Base-by-base conservation (phyloP, 1,140 invertebrate species). In the Diachasmimorpha longicaudata region DNA sequence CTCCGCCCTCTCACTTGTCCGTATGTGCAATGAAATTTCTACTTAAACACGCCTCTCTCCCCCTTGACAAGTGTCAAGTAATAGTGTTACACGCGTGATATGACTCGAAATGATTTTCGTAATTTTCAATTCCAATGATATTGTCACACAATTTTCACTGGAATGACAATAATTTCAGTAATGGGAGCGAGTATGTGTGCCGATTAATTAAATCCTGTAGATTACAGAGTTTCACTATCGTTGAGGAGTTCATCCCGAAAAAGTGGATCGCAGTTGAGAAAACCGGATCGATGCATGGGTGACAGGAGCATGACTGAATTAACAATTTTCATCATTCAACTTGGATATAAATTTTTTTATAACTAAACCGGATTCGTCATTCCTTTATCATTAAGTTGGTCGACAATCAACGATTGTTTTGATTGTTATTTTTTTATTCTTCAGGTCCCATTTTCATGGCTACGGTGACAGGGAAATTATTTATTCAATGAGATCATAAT, bases 11-110 rank as follows among this genome's bases (percentile, higher is more conserved):
- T 63, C 76, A 69, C 75, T 78, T 68, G 79, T n/a, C n/a, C n/a
- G n/a, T n/a, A n/a, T 78, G 79, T 81, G 79, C 82, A 79, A 79
- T 80, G 79, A 80, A 83, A 84, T 82, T 83, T 82, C 46, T 63
- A 63, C 82, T 74, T 82, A 81, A 77, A 79, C 74, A 42, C 66
- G 52, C 69, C 69, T 42, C 36, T 72, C 79, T 21, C 58, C 13
- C 58, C 4, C 23, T 63, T 63, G 4, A 63, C 58, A 63, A 63
- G 58, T 63, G 58, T 63, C 58, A 63, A 63, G 58, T 63, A 55
- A 55, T 55, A 63, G 58, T 63, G 58, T 63, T 25, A 63, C 58
- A 19, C 58, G 23, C 58, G 19, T 63, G 58, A 23, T 25, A 0
- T 63, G 58, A 63, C 14, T 63, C 58, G 23, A 16, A 52, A 52